Percentiles rank a stretch among this genome's conserved stretches.
These are phyloP conservation scores for Strix uralensis DNA, from an alignment of 2,113 vertebrate genomes.

Conservation along the genomic window DNA sequence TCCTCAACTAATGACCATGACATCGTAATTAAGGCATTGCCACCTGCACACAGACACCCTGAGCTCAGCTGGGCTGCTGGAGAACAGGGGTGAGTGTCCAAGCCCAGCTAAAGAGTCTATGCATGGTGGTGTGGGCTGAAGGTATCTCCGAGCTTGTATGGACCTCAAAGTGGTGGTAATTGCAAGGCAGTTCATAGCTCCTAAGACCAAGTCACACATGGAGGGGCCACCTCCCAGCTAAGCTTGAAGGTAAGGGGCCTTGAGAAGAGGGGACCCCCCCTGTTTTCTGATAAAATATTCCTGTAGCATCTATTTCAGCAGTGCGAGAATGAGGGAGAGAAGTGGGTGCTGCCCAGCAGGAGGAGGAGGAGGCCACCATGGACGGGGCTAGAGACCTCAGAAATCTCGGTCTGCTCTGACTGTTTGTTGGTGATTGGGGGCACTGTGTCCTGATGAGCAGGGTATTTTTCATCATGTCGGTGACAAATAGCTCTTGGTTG, in stretches of 20 bases:
- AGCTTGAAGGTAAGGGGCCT: not conserved
- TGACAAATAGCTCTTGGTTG: not conserved
- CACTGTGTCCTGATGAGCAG: not conserved
- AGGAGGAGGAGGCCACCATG: not conserved
- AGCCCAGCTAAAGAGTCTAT: not conserved
- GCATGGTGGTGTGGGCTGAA: not conserved
- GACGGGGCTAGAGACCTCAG: not conserved
- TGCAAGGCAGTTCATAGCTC: not conserved
- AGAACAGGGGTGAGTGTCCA: not conserved
- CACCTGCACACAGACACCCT: not conserved
- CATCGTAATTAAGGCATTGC: not conserved
- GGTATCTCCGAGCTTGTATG: not conserved
- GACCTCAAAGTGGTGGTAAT: rapidly evolving
- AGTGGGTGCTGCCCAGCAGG: not conserved
- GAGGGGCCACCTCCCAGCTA: not conserved
- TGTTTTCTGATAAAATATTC: not conserved
- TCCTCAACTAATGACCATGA: not conserved
- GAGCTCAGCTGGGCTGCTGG: not conserved
- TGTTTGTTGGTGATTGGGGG: rapidly evolving
- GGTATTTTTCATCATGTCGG: not conserved
- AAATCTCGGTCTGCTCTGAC: not conserved
- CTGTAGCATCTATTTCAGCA: not conserved
- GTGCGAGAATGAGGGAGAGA: not conserved
- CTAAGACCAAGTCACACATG: too few species aligned
- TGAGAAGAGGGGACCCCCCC: not conserved